These are phyloP conservation scores for Lordiphosa andalusiaca DNA, from an alignment of 2,888 invertebrate species.

Conservation along the genomic window DNA sequence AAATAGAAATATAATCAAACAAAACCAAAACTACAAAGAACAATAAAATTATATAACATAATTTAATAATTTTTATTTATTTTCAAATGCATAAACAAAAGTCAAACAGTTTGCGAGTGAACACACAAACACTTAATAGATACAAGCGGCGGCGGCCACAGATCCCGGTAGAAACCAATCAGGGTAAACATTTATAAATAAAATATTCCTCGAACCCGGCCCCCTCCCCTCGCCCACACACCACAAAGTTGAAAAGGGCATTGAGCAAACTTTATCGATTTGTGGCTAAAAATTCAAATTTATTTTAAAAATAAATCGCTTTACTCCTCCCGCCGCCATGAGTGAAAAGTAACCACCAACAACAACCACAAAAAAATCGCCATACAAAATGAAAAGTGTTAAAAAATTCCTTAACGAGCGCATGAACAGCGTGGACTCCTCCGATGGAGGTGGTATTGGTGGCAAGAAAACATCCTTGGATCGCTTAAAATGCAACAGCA, in stretches of 20 bases:
- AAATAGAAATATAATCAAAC: slow-evolving; percentile 24
- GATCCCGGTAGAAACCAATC: slow-evolving; percentile 47
- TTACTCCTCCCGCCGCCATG: neutral
- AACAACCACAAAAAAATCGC: slow-evolving; percentile 13
- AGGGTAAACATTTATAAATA: slow-evolving; percentile 13
- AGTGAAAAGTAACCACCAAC: slow-evolving; percentile 4
- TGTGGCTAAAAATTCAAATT: slow-evolving; percentile 5
- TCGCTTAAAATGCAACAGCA: slow-evolving; percentile 48
- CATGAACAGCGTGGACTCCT: slow-evolving; percentile 77
- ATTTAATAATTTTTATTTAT: neutral
- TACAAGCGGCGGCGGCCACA: too few species aligned
- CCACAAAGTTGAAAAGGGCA: neutral
- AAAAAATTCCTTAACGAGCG: slow-evolving; percentile 79
- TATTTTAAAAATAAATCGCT: slow-evolving; percentile 6
- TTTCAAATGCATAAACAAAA: neutral
- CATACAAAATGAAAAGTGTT: slow-evolving; percentile 77
- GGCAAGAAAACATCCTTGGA: slow-evolving; percentile 51
- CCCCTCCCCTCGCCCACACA: neutral
- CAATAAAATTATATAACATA: slow-evolving; percentile 2
- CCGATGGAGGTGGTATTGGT: slow-evolving; percentile 31
- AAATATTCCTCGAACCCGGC: neutral
- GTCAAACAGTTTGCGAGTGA: too few species aligned
- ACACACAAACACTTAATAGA: too few species aligned
- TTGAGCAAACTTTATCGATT: slow-evolving; percentile 4
- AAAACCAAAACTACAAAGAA: slow-evolving; percentile 2